phyloP scores from a whole-genome alignment of 2,888 invertebrate species.

The Cremastinae sp. region DNA sequence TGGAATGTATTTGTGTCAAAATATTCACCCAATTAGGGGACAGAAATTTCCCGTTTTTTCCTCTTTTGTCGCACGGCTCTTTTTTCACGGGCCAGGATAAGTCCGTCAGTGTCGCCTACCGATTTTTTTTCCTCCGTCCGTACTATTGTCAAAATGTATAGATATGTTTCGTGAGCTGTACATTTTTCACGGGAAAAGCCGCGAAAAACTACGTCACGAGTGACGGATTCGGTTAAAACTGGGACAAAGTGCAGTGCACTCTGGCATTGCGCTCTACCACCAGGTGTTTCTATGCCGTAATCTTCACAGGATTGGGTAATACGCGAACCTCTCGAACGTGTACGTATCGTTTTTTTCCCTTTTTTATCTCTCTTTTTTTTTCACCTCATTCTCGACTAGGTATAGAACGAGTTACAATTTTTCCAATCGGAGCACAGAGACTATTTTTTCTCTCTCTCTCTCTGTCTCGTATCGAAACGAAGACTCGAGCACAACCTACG shows the following conservation, averaged over 20 bases:
- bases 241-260: slow-evolving; percentile 81
- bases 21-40: slow-evolving; percentile 18
- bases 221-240: slow-evolving; percentile 79
- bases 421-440: slow-evolving; percentile 12
- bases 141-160: slow-evolving; percentile 6
- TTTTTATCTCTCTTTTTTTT: slow-evolving; percentile 30
- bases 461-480: slow-evolving; percentile 10
- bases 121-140: slow-evolving; percentile 22
- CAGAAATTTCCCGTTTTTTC: slow-evolving; percentile 19
- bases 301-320: slow-evolving; percentile 79
- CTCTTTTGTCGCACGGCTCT: slow-evolving; percentile 15
- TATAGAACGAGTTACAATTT: slow-evolving; percentile 2
- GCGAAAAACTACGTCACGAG: slow-evolving; percentile 79
- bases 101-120: not conserved
- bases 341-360: slow-evolving; percentile 63
- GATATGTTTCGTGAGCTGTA: not conserved
- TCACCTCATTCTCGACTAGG: slow-evolving; percentile 16
- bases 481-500: not conserved
- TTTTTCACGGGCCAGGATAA: not conserved
- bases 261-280: slow-evolving; percentile 79
- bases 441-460: not conserved
- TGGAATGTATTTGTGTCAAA: slow-evolving; percentile 28
- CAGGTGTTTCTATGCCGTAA: slow-evolving; percentile 80
- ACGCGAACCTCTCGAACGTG: slow-evolving; percentile 63
- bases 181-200: slow-evolving; percentile 70